phyloP scores from a whole-genome alignment of 2,113 vertebrate genomes.

The Crotophaga sulcirostris region DNA sequence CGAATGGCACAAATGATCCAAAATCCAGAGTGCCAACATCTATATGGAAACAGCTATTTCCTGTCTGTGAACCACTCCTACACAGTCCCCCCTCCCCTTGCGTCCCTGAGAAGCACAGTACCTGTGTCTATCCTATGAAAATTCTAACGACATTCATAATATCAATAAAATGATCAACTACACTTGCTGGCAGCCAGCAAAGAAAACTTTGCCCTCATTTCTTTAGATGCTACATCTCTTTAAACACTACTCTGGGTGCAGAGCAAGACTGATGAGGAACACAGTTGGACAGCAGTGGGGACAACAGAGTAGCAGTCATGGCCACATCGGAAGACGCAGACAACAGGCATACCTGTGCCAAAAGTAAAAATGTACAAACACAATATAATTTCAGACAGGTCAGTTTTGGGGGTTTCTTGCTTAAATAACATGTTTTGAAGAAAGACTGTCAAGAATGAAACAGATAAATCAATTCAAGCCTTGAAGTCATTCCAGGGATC shows the following conservation, averaged over 20 bases:
- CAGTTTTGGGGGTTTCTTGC: not conserved
- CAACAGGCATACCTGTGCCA: not conserved
- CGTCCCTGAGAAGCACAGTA: not conserved
- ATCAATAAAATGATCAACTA: not conserved
- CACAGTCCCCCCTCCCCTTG: not conserved
- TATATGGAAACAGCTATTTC: not conserved
- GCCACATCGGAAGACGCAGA: not conserved
- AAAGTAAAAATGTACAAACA: not conserved
- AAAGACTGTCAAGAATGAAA: slow-evolving; percentile 27
- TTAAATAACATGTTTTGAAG: not conserved
- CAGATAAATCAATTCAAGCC: slow-evolving; percentile 40
- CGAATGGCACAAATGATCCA: not conserved
- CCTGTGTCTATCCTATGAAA: not conserved
- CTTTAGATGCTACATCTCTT: not conserved
- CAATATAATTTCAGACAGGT: not conserved
- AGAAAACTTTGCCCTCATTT: not conserved
- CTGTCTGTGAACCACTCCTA: not conserved
- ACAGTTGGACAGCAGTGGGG: not conserved
- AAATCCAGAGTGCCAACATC: not conserved
- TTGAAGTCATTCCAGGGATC: slow-evolving; percentile 43
- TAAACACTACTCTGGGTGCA: not conserved
- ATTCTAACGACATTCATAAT: not conserved
- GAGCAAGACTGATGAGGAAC: not conserved
- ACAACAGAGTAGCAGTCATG: not conserved
- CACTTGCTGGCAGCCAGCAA: not conserved